Evolutionary conservation across 1,140 invertebrate species (phyloP).

Genomic region (Diorhabda elongata): DNA sequence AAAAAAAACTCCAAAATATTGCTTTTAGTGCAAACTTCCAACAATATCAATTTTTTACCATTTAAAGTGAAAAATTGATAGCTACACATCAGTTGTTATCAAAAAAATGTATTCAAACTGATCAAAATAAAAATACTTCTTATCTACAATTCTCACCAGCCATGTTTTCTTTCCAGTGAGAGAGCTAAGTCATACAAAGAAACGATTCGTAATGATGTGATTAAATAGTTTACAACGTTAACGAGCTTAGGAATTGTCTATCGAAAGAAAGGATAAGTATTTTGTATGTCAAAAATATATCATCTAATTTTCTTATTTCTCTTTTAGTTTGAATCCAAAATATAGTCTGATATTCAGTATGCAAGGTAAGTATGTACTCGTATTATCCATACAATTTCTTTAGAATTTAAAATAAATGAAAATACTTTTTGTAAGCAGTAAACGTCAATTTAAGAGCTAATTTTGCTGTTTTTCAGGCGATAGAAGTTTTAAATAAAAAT

Average conservation of each 20-base stretch:
- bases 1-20: neutral
- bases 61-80: neutral
- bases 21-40: neutral
- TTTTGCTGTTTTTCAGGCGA: no score
- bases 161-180: slow-evolving; percentile 14
- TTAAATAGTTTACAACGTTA: neutral
- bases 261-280: slow-evolving; percentile 16
- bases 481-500: no score
- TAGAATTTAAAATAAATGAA: no score
- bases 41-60: neutral
- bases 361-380: no score
- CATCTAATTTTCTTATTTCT: no score
- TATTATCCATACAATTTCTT: no score
- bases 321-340: no score
- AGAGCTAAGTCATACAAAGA: neutral
- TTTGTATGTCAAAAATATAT: neutral
- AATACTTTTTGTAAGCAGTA: no score
- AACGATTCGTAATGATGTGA: neutral
- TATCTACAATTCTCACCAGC: slow-evolving; percentile 1
- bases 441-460: no score
- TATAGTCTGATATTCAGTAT: no score
- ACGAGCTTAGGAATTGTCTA: neutral
- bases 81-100: neutral
- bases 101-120: slow-evolving; percentile 11
- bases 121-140: neutral